phyloP scores from a whole-genome alignment of 2,113 vertebrate species.

The Pipra filicauda region DNA sequence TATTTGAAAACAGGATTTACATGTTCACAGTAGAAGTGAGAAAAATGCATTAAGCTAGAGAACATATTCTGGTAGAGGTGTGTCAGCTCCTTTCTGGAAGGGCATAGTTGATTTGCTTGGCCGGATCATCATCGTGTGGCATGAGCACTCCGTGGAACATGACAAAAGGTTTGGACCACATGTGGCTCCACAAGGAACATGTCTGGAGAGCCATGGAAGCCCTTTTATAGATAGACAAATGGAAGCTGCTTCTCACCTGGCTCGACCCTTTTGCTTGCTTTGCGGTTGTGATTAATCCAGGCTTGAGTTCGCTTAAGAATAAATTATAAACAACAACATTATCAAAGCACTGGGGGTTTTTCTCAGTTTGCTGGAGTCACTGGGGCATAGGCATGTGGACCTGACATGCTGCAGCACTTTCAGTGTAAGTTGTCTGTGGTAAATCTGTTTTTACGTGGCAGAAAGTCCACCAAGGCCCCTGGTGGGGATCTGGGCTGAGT shows the following conservation, averaged over 20 bases:
- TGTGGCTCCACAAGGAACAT: background rate
- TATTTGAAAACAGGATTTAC: background rate
- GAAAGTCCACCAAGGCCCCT: background rate
- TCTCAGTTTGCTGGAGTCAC: background rate
- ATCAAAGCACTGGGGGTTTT: background rate
- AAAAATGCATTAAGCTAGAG: background rate
- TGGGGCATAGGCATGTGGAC: rapidly evolving
- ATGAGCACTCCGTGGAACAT: rapidly evolving
- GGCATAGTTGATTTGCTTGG: background rate
- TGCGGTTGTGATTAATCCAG: background rate
- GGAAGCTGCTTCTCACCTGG: background rate
- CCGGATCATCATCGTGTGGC: rapidly evolving
- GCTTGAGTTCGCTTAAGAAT: background rate
- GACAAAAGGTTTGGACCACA: background rate
- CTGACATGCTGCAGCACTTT: background rate
- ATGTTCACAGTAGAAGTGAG: background rate
- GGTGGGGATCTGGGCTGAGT: background rate
- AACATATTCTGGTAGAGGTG: background rate
- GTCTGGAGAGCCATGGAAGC: background rate
- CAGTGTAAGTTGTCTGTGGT: background rate
- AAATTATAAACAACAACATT: background rate
- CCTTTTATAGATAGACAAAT: background rate
- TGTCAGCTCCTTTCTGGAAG: background rate
- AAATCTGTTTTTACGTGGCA: background rate
- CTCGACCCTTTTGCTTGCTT: background rate